Percentiles rank a stretch among this genome's conserved stretches.
Evolutionary conservation across 2,113 vertebrate species (phyloP).

Genomic region (Lampris megalopsis): DNA sequence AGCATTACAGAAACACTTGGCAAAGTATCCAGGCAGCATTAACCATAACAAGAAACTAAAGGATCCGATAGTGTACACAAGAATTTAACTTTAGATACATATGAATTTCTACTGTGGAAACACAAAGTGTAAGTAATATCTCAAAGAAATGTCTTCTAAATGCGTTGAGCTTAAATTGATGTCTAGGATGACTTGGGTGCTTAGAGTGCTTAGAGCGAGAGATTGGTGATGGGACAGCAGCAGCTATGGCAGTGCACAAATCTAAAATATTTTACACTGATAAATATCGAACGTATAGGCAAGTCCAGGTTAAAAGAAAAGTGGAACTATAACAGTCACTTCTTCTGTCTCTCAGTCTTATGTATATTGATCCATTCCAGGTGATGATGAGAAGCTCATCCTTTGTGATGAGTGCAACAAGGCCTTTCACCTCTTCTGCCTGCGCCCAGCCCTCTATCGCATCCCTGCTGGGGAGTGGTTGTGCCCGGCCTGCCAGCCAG

Average conservation of each 20-base stretch:
- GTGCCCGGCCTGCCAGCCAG: conserved; percentile 96
- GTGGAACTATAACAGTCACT: background rate
- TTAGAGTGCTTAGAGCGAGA: no score
- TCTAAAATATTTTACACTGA: background rate
- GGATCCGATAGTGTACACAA: background rate
- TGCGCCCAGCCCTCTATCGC: conserved; percentile 92
- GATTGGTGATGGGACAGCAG: no score
- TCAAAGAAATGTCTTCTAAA: background rate
- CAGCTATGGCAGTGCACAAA: background rate
- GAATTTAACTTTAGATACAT: background rate
- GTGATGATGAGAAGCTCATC: conserved; percentile 97
- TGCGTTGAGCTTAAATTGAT: background rate
- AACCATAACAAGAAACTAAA: background rate
- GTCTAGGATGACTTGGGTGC: no score
- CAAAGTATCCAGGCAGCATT: background rate
- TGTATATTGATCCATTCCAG: conserved; percentile 63
- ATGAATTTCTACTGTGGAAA: background rate
- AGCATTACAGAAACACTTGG: background rate
- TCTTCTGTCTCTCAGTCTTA: background rate
- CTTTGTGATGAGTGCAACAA: conserved; percentile 98
- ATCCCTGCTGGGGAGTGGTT: conserved; percentile 95
- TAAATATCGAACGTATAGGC: no score
- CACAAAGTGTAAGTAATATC: background rate
- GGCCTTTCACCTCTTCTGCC: conserved; percentile 97
- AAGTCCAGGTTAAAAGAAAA: no score